phyloP scores from a whole-genome alignment of 2,888 invertebrate genomes.

The Ophraella communa region DNA sequence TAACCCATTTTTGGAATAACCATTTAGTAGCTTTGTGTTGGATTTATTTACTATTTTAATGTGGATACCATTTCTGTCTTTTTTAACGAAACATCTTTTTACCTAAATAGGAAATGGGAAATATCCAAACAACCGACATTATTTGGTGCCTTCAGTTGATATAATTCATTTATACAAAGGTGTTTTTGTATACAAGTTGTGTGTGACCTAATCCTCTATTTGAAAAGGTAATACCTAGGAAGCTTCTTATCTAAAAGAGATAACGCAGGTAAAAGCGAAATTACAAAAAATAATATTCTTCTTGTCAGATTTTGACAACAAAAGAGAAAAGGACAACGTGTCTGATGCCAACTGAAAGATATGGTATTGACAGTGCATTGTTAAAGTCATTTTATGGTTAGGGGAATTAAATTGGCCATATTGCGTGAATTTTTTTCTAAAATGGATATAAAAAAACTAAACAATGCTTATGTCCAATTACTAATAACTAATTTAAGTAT shows the following conservation, averaged over 20 bases:
- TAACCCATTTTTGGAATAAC: too few relatives aligned
- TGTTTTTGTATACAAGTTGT: background rate
- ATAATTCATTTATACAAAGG: too few relatives aligned
- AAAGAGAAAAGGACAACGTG: background rate
- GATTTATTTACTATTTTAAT: too few relatives aligned
- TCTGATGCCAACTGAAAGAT: constrained; percentile 16
- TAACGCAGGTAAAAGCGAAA: constrained; percentile 1
- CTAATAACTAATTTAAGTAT: too few relatives aligned
- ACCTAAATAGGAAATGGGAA: too few relatives aligned
- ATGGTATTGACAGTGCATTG: constrained; percentile 3
- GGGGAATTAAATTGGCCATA: background rate
- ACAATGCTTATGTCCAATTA: too few relatives aligned
- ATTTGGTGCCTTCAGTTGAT: background rate
- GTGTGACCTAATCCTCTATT: background rate
- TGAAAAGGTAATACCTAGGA: background rate
- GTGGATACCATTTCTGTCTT: too few relatives aligned
- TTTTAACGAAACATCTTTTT: too few relatives aligned
- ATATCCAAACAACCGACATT: too few relatives aligned
- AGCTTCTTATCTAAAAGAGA: background rate
- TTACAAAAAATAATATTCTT: background rate
- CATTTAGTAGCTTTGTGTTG: too few relatives aligned
- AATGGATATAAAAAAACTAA: too few relatives aligned
- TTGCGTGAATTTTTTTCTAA: too few relatives aligned
- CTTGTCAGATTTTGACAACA: constrained; percentile 13
- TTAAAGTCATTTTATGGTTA: constrained; percentile 2